Base-by-base conservation (phyloP, 1,140 invertebrate species). In the Grapholita molesta region DNA sequence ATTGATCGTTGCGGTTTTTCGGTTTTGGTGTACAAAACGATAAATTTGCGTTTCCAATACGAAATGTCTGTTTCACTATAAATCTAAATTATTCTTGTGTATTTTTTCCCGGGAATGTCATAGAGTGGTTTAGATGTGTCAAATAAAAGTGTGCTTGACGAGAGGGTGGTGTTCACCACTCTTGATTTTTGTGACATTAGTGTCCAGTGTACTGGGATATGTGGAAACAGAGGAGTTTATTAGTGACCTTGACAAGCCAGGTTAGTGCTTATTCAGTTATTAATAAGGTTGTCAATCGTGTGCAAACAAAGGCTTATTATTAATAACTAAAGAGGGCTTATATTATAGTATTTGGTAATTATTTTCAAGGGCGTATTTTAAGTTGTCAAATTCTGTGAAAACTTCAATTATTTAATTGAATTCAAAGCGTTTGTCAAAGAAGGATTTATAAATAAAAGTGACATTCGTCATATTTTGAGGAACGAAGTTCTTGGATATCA, bases 171-270 rank as follows among this genome's bases (percentile, higher is more conserved):
- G 64, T 38, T 30, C 8, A 32, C 32, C 32, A 38, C 32, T 79
- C 57, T 71, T 75, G 55, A 64, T 80, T 42, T 18, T 78, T 25
- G 42, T 84, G 66, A 70, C 78, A 42, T 67, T 84, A 67, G 66
- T 73, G 18, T 73, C 74, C 33, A 74, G 78, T 67, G 77, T 80
- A 32, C 77, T 77, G 18, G 79, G 82, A 55, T 81, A 85, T 52
- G 81, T 86, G 69, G 83, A 88, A 25, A 85, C 83, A 4, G 86
- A 85, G 33, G 82, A 86, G 66, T 88, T 88, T 52, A 88, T 87
- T 15, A 88, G 82, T 66, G 85, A 88, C 52, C 71, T 88, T 38
- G 86, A 90, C 57, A 80, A 83, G 65, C 86, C 88, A 25, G 76
- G 88, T 90, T 69, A 82, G 84, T 78, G 15, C 42, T 5, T 30